Conservation (phyloP, 2,888 invertebrate genomes). For the Drosophila longiperda region DNA sequence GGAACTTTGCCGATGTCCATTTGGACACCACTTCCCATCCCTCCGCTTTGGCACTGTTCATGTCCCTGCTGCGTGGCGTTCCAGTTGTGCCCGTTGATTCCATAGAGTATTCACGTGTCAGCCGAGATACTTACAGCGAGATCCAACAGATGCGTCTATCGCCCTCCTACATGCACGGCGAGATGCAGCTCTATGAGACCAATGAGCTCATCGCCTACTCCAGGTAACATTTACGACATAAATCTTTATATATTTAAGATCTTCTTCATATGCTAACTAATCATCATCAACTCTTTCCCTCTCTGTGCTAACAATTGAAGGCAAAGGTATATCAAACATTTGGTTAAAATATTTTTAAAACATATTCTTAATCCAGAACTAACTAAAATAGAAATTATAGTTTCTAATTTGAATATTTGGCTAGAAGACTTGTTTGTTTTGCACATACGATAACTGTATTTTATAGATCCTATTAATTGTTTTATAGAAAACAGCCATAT, state of each 20-base stretch:
- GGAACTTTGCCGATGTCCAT: slow-evolving; percentile 80
- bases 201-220: slow-evolving; percentile 88
- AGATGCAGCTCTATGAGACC: slow-evolving; percentile 83
- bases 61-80: slow-evolving; percentile 92
- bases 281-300: slow-evolving; percentile 15
- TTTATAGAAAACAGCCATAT: no score
- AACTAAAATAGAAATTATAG: no score
- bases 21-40: slow-evolving; percentile 55
- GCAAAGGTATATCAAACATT: slow-evolving; percentile 47
- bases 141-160: slow-evolving; percentile 85
- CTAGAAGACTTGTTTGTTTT: no score
- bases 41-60: slow-evolving; percentile 88
- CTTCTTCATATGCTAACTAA: slow-evolving; percentile 6
- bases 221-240: slow-evolving; percentile 86
- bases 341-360: background rate
- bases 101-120: slow-evolving; percentile 61
- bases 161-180: slow-evolving; percentile 89
- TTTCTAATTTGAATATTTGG: no score
- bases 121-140: slow-evolving; percentile 62
- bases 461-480: no score
- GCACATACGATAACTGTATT: no score
- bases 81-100: slow-evolving; percentile 86
- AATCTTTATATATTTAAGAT: background rate
- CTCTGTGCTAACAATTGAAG: slow-evolving; percentile 38
- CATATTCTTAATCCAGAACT: background rate